Conservation (phyloP, 2,888 invertebrate genomes). For the Tenthredo notha region DNA sequence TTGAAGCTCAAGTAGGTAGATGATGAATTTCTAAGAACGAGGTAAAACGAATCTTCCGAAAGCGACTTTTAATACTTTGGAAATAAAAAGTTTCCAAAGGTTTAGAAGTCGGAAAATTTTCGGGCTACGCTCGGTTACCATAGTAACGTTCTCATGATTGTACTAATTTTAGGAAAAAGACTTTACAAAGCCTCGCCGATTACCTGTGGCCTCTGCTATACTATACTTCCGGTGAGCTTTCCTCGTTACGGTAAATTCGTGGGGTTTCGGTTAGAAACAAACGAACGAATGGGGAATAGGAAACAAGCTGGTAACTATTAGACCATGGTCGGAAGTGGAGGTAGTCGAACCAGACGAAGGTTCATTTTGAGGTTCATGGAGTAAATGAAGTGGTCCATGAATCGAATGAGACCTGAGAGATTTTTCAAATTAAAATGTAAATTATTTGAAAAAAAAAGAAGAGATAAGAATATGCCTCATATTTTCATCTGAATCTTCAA, state of each 20-base stretch:
- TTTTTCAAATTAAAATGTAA: background rate
- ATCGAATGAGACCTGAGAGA: background rate
- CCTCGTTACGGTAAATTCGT: slow-evolving; percentile 22
- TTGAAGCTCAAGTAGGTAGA: background rate
- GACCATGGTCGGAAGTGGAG: slow-evolving; percentile 4
- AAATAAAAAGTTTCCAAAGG: background rate
- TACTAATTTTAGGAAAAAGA: slow-evolving; percentile 29
- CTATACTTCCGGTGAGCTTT: slow-evolving; percentile 23
- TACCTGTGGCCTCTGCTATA: background rate
- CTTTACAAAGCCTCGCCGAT: slow-evolving; percentile 13
- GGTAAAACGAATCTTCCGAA: background rate
- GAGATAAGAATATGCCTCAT: background rate
- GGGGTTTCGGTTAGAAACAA: background rate
- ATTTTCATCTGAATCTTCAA: background rate
- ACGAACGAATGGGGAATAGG: slow-evolving; percentile 23
- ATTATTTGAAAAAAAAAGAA: background rate
- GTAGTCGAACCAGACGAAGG: background rate
- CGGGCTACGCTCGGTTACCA: background rate
- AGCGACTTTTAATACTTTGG: slow-evolving; percentile 1
- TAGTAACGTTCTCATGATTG: slow-evolving; percentile 16
- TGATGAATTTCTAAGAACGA: background rate
- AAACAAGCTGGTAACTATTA: slow-evolving; percentile 5
- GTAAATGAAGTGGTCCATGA: slow-evolving; percentile 15
- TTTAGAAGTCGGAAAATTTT: background rate
- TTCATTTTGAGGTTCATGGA: background rate